These are phyloP conservation scores for Anorthoa munda DNA, from an alignment of 2,888 invertebrate species.

Conservation along the genomic window DNA sequence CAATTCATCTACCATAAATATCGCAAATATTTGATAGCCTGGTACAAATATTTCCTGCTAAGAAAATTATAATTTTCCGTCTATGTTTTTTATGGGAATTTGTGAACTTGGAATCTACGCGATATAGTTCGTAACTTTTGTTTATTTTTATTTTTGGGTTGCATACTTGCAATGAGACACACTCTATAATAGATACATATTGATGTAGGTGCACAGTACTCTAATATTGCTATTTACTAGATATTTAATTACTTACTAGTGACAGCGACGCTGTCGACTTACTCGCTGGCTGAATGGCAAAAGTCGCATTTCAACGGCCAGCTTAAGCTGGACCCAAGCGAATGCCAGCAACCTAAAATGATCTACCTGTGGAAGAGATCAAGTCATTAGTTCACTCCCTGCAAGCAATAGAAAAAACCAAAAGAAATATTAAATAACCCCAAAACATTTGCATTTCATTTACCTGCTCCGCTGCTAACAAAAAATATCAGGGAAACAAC, in stretches of 20 bases:
- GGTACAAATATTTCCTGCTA: constrained; percentile 19
- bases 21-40: constrained; percentile 44
- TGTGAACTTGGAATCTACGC: not conserved
- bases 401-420: not conserved
- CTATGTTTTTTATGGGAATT: not conserved
- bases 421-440: not conserved
- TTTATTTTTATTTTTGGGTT: too few relatives aligned
- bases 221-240: not conserved
- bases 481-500: constrained; percentile 9
- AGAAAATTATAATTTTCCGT: constrained; percentile 1
- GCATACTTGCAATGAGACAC: too few relatives aligned
- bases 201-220: too few relatives aligned
- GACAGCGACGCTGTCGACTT: not conserved
- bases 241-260: not conserved
- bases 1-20: constrained; percentile 51
- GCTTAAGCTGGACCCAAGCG: too few relatives aligned
- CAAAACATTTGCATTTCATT: constrained; percentile 6
- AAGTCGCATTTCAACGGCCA: too few relatives aligned
- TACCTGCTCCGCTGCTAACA: not conserved
- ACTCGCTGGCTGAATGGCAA: not conserved
- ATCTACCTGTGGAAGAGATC: not conserved
- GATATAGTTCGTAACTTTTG: too few relatives aligned
- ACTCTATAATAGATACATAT: too few relatives aligned
- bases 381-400: not conserved
- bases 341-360: too few relatives aligned